These are phyloP conservation scores for Dasypogon diadema DNA, from an alignment of 2,888 invertebrate genomes.

Conservation along the genomic window DNA sequence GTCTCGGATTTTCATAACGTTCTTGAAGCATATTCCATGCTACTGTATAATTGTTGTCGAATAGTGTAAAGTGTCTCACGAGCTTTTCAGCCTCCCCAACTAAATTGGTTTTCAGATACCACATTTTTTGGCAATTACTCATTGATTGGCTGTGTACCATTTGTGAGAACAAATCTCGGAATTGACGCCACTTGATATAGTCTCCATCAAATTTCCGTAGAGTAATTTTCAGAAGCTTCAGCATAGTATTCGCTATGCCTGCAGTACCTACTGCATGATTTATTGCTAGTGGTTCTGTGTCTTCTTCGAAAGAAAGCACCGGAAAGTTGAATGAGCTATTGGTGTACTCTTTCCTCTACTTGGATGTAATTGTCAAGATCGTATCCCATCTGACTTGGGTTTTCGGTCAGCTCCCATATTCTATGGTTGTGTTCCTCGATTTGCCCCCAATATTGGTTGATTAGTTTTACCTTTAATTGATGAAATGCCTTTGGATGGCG, in stretches of 20 bases:
- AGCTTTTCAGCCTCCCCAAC: slow-evolving; percentile 48
- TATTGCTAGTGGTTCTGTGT: neutral
- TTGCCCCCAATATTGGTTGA: slow-evolving; percentile 9
- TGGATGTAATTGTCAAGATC: neutral
- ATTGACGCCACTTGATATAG: slow-evolving; percentile 49
- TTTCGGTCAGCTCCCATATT: slow-evolving; percentile 1
- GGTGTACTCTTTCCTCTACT: no score
- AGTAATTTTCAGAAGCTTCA: slow-evolving; percentile 42
- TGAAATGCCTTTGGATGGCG: no score
- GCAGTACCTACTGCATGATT: neutral
- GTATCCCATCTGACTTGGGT: neutral
- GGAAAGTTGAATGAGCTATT: no score
- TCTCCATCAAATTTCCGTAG: slow-evolving; percentile 51
- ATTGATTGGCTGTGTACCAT: slow-evolving; percentile 41
- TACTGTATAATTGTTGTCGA: slow-evolving; percentile 49
- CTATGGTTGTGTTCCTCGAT: neutral
- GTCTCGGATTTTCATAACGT: slow-evolving; percentile 46
- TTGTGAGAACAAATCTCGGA: slow-evolving; percentile 49
- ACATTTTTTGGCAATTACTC: slow-evolving; percentile 48
- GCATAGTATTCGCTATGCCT: neutral
- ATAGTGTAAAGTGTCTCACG: slow-evolving; percentile 43
- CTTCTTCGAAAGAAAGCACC: no score
- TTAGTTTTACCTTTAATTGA: neutral
- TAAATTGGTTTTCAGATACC: slow-evolving; percentile 52
- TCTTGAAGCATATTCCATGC: slow-evolving; percentile 51